Conservation (phyloP, 2,113 vertebrate species). For the Mixornis gularis region DNA sequence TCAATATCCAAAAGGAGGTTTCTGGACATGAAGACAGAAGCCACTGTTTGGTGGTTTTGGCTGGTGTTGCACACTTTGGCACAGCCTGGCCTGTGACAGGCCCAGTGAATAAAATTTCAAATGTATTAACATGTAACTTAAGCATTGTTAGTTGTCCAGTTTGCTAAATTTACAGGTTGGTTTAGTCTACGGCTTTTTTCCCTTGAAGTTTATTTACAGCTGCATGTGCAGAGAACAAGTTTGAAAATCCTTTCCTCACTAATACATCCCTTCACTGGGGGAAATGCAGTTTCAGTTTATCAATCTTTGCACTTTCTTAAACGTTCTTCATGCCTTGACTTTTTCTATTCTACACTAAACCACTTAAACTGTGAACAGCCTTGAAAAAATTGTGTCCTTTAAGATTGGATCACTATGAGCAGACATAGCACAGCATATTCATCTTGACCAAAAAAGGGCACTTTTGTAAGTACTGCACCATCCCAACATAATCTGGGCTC, state of each 20-base stretch:
- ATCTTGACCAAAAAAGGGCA: neutral
- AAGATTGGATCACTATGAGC: neutral
- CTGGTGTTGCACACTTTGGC: neutral
- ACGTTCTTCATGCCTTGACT: neutral
- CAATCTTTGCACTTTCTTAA: neutral
- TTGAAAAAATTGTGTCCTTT: neutral
- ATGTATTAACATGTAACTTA: neutral
- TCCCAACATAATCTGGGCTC: neutral
- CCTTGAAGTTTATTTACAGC: neutral
- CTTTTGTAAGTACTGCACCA: neutral
- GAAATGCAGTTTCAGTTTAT: neutral
- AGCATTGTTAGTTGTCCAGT: neutral
- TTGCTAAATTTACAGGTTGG: neutral
- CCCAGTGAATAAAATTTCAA: neutral
- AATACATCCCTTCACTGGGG: neutral
- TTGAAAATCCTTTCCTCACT: neutral
- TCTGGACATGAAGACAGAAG: neutral
- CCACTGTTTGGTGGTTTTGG: neutral
- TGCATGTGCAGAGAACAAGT: neutral
- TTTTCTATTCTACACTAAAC: neutral
- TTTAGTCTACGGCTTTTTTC: neutral
- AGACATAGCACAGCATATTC: neutral
- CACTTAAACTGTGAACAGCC: neutral
- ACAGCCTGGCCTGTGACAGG: neutral
- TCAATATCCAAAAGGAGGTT: neutral